Evolutionary conservation across 2,797 vertebrate genomes (phyloP).

Genomic region (Tenualosa ilisha): DNA sequence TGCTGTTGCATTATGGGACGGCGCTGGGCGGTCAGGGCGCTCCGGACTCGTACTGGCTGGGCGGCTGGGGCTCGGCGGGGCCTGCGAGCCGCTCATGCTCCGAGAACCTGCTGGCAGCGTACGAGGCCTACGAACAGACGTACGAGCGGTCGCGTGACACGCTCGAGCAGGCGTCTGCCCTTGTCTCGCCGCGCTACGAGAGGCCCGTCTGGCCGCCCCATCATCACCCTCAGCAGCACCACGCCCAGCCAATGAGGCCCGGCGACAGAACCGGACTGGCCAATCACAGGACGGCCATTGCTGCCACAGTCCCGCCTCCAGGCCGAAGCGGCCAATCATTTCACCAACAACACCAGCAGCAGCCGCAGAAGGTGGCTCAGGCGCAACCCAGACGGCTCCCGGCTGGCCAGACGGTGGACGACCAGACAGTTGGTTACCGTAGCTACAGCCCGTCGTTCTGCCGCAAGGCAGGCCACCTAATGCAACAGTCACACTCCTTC

Average conservation of each 20-base stretch:
- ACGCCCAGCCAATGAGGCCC: slow-evolving; percentile 36
- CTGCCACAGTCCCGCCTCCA: slow-evolving; percentile 18
- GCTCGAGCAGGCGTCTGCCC: slow-evolving; percentile 71
- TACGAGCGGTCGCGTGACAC: slow-evolving; percentile 83
- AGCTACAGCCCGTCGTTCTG: slow-evolving; percentile 88
- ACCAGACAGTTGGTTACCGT: slow-evolving; percentile 83
- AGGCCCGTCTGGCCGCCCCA: slow-evolving; percentile 50
- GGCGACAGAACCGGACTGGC: slow-evolving; percentile 34
- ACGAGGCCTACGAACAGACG: slow-evolving; percentile 70
- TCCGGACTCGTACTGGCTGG: slow-evolving; percentile 63
- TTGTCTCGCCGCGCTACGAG: slow-evolving; percentile 71
- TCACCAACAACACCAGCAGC: slow-evolving; percentile 15
- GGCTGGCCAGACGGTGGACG: slow-evolving; percentile 68
- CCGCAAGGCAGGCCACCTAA: slow-evolving; percentile 77
- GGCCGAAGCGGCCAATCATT: slow-evolving; percentile 20
- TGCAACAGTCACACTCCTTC: slow-evolving; percentile 84
- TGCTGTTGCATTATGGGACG: slow-evolving; percentile 74
- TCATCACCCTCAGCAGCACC: slow-evolving; percentile 32
- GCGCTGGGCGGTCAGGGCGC: slow-evolving; percentile 35
- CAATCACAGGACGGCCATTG: slow-evolving; percentile 28
- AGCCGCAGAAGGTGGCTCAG: slow-evolving; percentile 1
- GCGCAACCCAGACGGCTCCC: slow-evolving; percentile 31
- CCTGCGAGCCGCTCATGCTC: slow-evolving; percentile 74
- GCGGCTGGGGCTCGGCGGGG: slow-evolving; percentile 46
- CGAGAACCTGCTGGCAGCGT: slow-evolving; percentile 78